Evolutionary conservation across 2,888 invertebrate species (phyloP).

Genomic region (Congeria kusceri): DNA sequence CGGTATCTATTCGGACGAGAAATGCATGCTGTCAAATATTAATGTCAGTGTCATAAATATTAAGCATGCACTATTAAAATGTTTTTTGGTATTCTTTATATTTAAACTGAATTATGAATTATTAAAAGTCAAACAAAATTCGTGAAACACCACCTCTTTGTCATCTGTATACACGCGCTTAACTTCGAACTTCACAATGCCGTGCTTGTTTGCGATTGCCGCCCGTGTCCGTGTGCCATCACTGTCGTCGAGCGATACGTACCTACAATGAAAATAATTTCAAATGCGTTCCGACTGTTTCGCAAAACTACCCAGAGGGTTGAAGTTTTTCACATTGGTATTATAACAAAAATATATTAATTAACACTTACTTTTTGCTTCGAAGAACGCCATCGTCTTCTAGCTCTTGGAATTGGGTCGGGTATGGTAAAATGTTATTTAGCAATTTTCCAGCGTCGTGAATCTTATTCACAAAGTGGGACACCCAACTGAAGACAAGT

Average conservation of each 20-base stretch:
- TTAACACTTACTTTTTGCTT: conserved; percentile 40
- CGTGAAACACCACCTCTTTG: conserved; percentile 9
- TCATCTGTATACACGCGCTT: conserved; percentile 22
- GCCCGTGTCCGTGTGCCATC: conserved; percentile 55
- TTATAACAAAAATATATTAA: no score
- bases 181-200: conserved; percentile 61
- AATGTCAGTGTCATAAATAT: no score
- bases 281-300: no score
- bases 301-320: no score
- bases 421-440: conserved; percentile 56
- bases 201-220: conserved; percentile 59
- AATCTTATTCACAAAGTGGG: conserved; percentile 61
- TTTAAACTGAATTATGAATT: no score
- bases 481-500: conserved; percentile 48
- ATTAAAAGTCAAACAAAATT: no score
- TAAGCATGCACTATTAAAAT: no score
- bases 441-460: conserved; percentile 50
- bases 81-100: no score
- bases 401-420: conserved; percentile 33
- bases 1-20: conserved; percentile 15
- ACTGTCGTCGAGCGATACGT: conserved; percentile 54
- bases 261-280: no score
- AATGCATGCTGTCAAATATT: neutral
- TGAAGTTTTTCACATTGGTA: no score
- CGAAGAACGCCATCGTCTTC: conserved; percentile 27